Evolutionary conservation across 1,140 invertebrate species (phyloP).

Genomic region (Lucilia sericata): DNA sequence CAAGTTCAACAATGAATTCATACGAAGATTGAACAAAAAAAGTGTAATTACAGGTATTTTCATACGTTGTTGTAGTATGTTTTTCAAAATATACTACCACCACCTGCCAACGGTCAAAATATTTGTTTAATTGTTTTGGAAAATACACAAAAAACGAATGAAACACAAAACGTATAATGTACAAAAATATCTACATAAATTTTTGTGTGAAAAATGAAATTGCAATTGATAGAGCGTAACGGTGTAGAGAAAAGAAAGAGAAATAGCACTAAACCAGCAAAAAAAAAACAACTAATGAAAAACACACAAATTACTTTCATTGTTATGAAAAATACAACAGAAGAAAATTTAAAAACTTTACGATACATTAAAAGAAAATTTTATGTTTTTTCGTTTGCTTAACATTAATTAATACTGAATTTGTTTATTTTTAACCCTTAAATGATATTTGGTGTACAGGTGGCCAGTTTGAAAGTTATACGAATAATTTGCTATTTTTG

Average conservation of each 20-base stretch:
- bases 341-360: not conserved
- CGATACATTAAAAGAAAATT: not conserved
- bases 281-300: not conserved
- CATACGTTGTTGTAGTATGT: not conserved
- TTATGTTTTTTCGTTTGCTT: not conserved
- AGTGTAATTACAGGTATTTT: not conserved
- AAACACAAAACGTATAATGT: not conserved
- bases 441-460: too few species aligned
- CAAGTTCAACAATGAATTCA: not conserved
- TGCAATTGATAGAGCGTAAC: conserved; percentile 23
- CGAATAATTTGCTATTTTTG: too few species aligned
- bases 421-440: too few species aligned
- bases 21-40: not conserved
- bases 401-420: too few species aligned
- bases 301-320: conserved; percentile 23
- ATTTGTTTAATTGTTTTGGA: conserved; percentile 19
- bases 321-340: not conserved
- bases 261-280: not conserved
- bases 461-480: too few species aligned
- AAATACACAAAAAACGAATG: not conserved
- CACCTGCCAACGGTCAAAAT: conserved; percentile 23
- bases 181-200: not conserved
- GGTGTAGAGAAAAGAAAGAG: not conserved
- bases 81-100: not conserved
- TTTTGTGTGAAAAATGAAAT: conserved; percentile 23